These are phyloP conservation scores for Vicugna pacos DNA, from an alignment of 2,113 vertebrate species.

Conservation along the genomic window DNA sequence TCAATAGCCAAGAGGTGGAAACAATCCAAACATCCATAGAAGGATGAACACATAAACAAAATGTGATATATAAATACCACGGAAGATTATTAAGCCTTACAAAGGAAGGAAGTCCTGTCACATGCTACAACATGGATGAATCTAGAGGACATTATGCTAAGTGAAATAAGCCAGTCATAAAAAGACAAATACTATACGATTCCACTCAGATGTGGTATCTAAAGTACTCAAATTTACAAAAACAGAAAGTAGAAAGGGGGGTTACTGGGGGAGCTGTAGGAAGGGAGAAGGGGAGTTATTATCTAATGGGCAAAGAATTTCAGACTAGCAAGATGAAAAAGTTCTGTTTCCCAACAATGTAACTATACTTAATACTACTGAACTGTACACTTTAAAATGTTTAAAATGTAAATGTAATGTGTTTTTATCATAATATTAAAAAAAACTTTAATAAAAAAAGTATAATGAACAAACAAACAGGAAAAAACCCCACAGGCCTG, in stretches of 20 bases:
- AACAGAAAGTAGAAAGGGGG: neutral
- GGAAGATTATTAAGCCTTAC: neutral
- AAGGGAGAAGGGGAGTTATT: neutral
- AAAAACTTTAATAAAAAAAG: neutral
- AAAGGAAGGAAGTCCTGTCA: neutral
- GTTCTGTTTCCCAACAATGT: neutral
- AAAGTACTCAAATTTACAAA: neutral
- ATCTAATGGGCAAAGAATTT: neutral
- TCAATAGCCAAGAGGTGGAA: neutral
- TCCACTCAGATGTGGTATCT: neutral
- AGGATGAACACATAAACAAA: neutral
- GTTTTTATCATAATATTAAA: neutral
- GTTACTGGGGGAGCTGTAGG: neutral
- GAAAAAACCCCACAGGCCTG: neutral
- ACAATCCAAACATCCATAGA: neutral
- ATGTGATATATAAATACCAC: neutral
- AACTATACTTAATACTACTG: neutral
- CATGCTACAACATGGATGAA: neutral
- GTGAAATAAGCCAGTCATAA: constrained; percentile 33
- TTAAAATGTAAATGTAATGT: neutral
- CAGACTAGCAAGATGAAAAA: neutral
- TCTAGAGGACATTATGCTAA: neutral
- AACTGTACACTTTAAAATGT: constrained; percentile 10
- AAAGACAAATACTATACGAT: neutral
- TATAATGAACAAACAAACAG: neutral